A percentile compares a stretch with the other conserved stretches of the same genome.
Evolutionary conservation across 2,888 invertebrate genomes (phyloP).

Genomic region (Vannuccia rotundouncinata): DNA sequence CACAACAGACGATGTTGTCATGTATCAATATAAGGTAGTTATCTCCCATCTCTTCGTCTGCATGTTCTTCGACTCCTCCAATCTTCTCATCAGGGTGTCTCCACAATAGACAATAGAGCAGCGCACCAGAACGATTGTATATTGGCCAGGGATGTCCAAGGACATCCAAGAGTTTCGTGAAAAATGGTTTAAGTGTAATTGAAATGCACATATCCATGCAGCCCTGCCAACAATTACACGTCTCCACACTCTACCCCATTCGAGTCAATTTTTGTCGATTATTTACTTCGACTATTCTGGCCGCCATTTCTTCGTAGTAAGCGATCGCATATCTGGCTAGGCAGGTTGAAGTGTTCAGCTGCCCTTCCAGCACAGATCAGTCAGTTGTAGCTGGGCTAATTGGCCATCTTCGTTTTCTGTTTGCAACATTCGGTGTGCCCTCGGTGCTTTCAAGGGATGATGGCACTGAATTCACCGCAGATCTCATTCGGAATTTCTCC

Average conservation of each 20-base stretch:
- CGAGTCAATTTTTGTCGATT: conserved; percentile 1
- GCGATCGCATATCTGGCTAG: background rate
- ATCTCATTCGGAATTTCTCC: conserved; percentile 37
- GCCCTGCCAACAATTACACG: background rate
- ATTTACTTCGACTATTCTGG: conserved; percentile 3
- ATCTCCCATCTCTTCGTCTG: background rate
- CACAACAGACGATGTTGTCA: conserved; percentile 15
- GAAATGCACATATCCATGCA: conserved; percentile 2
- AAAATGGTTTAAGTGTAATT: background rate
- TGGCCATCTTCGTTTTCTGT: conserved; percentile 1
- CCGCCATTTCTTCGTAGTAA: conserved; percentile 9
- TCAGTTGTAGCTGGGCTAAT: background rate
- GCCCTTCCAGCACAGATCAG: background rate
- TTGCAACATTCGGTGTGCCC: background rate
- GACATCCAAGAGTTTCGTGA: background rate
- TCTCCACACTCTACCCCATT: background rate
- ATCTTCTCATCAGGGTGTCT: conserved; percentile 25
- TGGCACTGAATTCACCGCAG: background rate
- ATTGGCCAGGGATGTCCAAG: conserved; percentile 27
- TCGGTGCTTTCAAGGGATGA: background rate
- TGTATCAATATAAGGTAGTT: background rate
- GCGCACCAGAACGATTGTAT: conserved; percentile 24
- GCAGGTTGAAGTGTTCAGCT: conserved; percentile 8
- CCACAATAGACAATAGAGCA: conserved; percentile 29
- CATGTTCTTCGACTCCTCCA: conserved; percentile 17